Evolutionary conservation across 2,797 vertebrate genomes (phyloP).

Genomic region (Anniella stebbinsi): DNA sequence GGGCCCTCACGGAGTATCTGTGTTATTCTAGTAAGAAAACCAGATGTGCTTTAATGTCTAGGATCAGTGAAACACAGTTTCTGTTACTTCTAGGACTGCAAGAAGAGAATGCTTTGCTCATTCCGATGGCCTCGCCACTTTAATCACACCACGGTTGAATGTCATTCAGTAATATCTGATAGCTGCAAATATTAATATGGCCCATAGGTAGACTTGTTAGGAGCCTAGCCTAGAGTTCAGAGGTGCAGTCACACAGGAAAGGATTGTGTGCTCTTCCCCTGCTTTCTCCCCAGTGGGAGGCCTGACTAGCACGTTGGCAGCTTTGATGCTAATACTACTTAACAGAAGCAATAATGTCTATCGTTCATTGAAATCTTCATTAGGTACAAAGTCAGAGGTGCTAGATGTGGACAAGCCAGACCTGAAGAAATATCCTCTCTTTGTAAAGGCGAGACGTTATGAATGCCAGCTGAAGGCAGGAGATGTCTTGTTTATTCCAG

Average conservation of each 20-base stretch:
- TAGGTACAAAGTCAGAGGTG: slow-evolving; percentile 94
- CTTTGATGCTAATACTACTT: not conserved
- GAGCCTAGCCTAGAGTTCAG: not conserved
- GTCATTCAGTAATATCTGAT: slow-evolving; percentile 29
- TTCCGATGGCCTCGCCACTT: not conserved
- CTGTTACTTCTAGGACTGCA: slow-evolving; percentile 36
- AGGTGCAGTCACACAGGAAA: not conserved
- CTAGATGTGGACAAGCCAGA: slow-evolving; percentile 92
- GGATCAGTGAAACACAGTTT: slow-evolving; percentile 37
- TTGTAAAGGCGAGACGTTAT: slow-evolving; percentile 87
- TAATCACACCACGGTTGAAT: slow-evolving; percentile 3
- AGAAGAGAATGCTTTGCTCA: not conserved
- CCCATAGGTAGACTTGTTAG: not conserved
- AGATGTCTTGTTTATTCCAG: slow-evolving; percentile 95
- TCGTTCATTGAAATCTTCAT: slow-evolving; percentile 55
- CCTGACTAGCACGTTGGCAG: not conserved
- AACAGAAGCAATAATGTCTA: slow-evolving; percentile 24
- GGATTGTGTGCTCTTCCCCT: not conserved
- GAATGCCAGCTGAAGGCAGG: slow-evolving; percentile 91
- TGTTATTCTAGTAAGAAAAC: not conserved
- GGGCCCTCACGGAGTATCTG: not conserved
- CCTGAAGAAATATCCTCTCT: slow-evolving; percentile 88
- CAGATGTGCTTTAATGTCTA: not conserved
- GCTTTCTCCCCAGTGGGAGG: not conserved
- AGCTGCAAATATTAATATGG: slow-evolving; percentile 28